phyloP scores from a whole-genome alignment of 2,113 vertebrate species.

The Sisor rabdophorus region DNA sequence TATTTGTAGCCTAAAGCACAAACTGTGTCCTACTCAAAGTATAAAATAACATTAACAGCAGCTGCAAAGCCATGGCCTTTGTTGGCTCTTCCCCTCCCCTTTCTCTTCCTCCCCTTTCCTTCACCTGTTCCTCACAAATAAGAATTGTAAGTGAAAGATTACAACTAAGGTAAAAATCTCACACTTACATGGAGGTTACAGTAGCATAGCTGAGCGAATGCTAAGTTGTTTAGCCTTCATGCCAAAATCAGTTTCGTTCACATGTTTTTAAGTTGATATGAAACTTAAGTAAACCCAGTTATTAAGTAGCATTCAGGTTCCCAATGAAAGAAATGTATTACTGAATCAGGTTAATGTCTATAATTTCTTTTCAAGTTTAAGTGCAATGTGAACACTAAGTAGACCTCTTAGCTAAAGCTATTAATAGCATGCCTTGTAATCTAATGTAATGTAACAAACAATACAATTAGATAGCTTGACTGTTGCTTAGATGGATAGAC shows the following conservation, averaged over 20 bases:
- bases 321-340: not conserved
- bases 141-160: not conserved
- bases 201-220: not conserved
- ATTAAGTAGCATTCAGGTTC: no score
- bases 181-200: not conserved
- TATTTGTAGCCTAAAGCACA: not conserved
- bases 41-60: not conserved
- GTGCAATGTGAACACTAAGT: not conserved
- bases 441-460: not conserved
- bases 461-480: not conserved
- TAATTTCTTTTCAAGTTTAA: not conserved
- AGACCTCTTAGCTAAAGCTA: not conserved
- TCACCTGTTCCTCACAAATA: not conserved
- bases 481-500: no score
- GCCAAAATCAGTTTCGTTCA: not conserved
- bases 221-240: no score
- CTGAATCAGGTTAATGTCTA: not conserved
- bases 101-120: not conserved
- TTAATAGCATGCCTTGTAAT: not conserved
- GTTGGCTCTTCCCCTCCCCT: not conserved
- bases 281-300: not conserved
- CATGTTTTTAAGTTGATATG: not conserved
- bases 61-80: constrained; percentile 1
- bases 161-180: not conserved
- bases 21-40: not conserved